Conservation (phyloP, 2,888 invertebrate species). For the Ypsolopha sequella region DNA sequence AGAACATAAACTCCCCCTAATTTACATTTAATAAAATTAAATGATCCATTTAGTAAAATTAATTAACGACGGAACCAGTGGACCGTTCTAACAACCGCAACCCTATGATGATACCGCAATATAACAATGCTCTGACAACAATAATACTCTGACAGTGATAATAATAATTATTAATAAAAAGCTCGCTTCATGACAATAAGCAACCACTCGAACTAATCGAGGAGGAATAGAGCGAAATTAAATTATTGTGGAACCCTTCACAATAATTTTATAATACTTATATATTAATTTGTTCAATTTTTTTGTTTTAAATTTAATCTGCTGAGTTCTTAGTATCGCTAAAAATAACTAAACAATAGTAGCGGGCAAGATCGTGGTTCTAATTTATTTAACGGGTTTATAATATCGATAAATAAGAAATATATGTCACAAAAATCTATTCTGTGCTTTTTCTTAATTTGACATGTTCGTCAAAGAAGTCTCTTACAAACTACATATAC, state of each 20-base stretch:
- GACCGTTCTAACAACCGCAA: conserved; percentile 48
- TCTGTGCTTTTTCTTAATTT: too few relatives aligned
- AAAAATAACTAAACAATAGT: too few relatives aligned
- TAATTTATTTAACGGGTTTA: too few relatives aligned
- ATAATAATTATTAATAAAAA: conserved; percentile 61
- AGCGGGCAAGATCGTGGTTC: too few relatives aligned
- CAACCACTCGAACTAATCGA: conserved; percentile 59
- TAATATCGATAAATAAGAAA: too few relatives aligned
- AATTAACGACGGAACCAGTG: conserved; percentile 65
- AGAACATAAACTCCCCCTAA: conserved; percentile 49
- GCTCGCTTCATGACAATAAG: conserved; percentile 61
- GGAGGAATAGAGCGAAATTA: conserved; percentile 35
- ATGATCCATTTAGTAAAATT: conserved; percentile 69
- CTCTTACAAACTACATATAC: too few relatives aligned
- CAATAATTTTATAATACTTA: background rate
- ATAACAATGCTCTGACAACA: conserved; percentile 41
- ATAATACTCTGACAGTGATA: conserved; percentile 51
- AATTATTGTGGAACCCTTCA: conserved; percentile 17
- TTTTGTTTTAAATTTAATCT: background rate
- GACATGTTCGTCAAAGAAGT: too few relatives aligned
- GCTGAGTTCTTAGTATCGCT: too few relatives aligned
- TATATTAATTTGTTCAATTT: too few relatives aligned
- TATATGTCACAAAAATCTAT: too few relatives aligned
- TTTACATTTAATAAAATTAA: conserved; percentile 70
- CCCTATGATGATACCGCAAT: conserved; percentile 17